Evolutionary conservation across 2,113 vertebrate genomes (phyloP).

Genomic region (Hippolais icterina): DNA sequence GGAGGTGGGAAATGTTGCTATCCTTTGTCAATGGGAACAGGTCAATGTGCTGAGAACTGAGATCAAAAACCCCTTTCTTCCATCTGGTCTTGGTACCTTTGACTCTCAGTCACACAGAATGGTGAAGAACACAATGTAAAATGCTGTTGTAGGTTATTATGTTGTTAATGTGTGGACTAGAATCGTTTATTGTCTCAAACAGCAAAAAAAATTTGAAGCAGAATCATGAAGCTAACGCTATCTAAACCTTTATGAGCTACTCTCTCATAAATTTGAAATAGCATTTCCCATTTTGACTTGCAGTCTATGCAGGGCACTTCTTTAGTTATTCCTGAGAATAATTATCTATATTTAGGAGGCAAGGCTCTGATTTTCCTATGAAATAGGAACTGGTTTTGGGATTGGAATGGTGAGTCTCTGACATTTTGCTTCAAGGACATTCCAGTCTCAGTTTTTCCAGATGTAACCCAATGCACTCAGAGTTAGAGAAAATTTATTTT

Average conservation of each 20-base stretch:
- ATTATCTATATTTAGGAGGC: conserved; percentile 3
- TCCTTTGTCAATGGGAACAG: not conserved
- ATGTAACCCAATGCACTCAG: conserved; percentile 8
- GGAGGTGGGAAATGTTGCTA: not conserved
- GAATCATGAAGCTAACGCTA: not conserved
- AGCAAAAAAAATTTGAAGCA: not conserved
- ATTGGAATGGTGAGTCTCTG: not conserved
- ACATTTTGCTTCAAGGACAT: conserved; percentile 6
- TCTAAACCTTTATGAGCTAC: not conserved
- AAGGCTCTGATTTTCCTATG: not conserved
- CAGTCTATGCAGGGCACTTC: not conserved
- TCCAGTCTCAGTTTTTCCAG: conserved; percentile 38
- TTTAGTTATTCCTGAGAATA: not conserved
- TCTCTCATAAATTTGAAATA: not conserved
- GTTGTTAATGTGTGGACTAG: not conserved
- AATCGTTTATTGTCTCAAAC: not conserved
- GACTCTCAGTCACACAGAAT: not conserved
- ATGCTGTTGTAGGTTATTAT: not conserved
- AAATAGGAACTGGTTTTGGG: conserved; percentile 1
- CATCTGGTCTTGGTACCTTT: not conserved
- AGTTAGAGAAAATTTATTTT: conserved; percentile 36
- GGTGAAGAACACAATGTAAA: not conserved
- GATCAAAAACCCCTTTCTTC: not conserved
- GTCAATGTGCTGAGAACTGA: not conserved
- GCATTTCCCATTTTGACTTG: not conserved